A percentile compares a stretch with the other conserved stretches of the same genome.
Evolutionary conservation across 1,140 invertebrate genomes (phyloP).

Genomic region (Panagrolaimus sp.): DNA sequence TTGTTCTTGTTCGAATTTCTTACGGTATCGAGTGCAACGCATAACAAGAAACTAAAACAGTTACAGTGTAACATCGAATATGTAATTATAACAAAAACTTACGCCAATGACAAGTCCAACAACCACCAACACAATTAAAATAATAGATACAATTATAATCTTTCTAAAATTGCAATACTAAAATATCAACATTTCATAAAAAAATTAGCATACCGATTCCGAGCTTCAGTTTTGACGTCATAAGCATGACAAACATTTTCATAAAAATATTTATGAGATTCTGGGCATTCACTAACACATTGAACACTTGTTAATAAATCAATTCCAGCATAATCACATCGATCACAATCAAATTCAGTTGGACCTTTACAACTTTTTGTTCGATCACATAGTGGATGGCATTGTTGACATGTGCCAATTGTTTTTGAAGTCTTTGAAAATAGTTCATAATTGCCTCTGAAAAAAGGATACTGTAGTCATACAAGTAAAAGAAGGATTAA

Average conservation of each 20-base stretch:
- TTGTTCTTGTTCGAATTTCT: slow-evolving; percentile 11
- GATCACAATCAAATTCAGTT: not conserved
- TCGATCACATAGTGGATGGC: slow-evolving; percentile 4
- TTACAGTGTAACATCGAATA: too few species aligned
- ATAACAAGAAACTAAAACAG: not conserved
- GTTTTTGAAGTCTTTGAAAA: not conserved
- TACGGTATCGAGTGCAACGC: not conserved
- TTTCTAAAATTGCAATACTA: too few species aligned
- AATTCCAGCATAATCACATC: slow-evolving; percentile 1
- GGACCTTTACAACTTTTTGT: not conserved
- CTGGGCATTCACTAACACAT: not conserved
- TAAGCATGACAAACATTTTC: not conserved
- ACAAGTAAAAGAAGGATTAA: too few species aligned
- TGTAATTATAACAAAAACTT: not conserved
- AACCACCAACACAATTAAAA: not conserved
- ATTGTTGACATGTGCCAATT: not conserved
- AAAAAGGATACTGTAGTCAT: too few species aligned
- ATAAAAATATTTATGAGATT: not conserved
- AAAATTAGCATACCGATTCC: not conserved
- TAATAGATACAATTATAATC: not conserved
- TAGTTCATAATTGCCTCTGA: not conserved
- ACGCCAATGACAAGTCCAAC: not conserved
- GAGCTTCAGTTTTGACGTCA: not conserved
- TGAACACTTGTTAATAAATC: not conserved
- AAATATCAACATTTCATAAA: too few species aligned